Evolutionary conservation across 2,113 vertebrate species (phyloP), one percentile per base, ranked within the genome.

Genomic region (Telmatochromis sp.): DNA sequence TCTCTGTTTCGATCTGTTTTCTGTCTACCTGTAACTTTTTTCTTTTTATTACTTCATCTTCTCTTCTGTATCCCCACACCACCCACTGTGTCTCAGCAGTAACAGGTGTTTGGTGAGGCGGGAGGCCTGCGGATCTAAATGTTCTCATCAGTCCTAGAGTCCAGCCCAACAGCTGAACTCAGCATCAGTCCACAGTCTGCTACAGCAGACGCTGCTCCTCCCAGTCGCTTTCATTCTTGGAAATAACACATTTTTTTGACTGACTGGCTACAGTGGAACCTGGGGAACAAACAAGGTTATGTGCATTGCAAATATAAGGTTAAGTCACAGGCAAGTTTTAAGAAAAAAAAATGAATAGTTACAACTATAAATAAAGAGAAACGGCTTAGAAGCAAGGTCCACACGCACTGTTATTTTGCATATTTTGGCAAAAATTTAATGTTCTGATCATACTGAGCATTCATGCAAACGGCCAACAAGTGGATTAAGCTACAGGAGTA

Each of bases 111-210:
- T 60, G 26, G 50, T 80, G 80, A 90, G 86, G 89, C 85, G 28
- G 94, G 94, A 90, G 89, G 92, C 80, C 93, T 31, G 86, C 42
- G 10, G 80, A 92, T 93, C 89, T 95, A 94, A 95, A 93, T 93
- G 93, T 91, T 93, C 88, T 93, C 92, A 94, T 94, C 93, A 91
- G 91, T 91, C 82, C 80, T 45, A 86, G 80, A 83, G 89, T 92
- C 87, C 90, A 93, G 88, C 57, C 60, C 73, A 86, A 90, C 94
- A 93, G 93, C 93, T 94, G 90, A 93, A 85, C 90, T 79, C 93
- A 88, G 91, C 93, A 91, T 89, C 91, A 90, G 88, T 86, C 73
- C 87, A 57, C 88, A 87, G 89, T 28, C 53, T 73, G 91, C 84
- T 82, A 23, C 53, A 83, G 86, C 54, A 21, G 82, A 84, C 21